These are phyloP conservation scores for Nannoperca australis DNA, from an alignment of 2,797 vertebrate species.

Conservation along the genomic window DNA sequence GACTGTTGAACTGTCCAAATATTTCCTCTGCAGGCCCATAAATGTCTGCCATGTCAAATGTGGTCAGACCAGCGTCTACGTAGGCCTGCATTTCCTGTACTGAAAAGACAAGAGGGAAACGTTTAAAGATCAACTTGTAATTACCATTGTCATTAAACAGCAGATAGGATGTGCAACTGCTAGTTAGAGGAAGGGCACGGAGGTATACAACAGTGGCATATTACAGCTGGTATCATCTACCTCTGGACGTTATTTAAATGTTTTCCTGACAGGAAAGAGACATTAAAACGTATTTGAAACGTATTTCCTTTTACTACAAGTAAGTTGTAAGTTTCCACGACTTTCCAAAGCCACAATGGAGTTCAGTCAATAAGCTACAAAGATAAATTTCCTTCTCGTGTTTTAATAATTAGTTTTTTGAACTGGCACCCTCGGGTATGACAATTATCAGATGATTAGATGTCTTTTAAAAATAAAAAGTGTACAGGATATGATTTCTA, in stretches of 20 bases:
- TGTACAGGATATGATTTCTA: not conserved
- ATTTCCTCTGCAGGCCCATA: constrained; percentile 76
- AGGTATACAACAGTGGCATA: too few relatives aligned
- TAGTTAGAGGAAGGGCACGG: too few relatives aligned
- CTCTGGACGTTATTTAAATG: not conserved
- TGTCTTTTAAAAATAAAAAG: too few relatives aligned
- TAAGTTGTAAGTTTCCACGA: not conserved
- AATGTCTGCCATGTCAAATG: constrained; percentile 77
- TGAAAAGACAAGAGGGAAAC: constrained; percentile 22
- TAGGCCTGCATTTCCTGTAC: constrained; percentile 68
- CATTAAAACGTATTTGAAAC: not conserved
- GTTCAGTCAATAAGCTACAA: not conserved
- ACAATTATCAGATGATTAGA: not conserved
- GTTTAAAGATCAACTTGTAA: not conserved
- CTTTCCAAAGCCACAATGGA: not conserved
- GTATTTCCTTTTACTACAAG: not conserved
- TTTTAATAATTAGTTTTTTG: not conserved
- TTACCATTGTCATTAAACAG: not conserved
- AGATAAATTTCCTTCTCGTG: not conserved
- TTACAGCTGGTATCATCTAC: too few relatives aligned
- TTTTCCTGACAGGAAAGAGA: not conserved
- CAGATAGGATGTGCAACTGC: too few relatives aligned
- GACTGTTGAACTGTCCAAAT: constrained; percentile 68
- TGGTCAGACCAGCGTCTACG: constrained; percentile 68
- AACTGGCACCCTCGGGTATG: not conserved